phyloP scores from a whole-genome alignment of 2,113 vertebrate species.

The Isurus oxyrinchus region DNA sequence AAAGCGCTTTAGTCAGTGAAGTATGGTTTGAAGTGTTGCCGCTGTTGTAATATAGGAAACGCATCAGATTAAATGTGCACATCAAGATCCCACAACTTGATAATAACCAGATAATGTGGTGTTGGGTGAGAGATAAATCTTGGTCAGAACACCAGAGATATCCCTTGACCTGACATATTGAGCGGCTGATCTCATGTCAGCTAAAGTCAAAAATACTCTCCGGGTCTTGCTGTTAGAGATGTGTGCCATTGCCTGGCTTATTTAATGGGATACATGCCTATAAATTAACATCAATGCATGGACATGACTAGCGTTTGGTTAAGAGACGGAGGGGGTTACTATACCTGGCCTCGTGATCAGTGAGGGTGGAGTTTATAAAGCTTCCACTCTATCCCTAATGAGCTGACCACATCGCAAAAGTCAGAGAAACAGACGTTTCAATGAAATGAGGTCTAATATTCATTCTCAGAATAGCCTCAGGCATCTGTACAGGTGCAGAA shows the following conservation, averaged over 20 bases:
- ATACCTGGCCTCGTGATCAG: background rate
- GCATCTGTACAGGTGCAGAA: background rate
- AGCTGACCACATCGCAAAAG: background rate
- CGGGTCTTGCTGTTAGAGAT: background rate
- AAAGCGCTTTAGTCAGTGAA: background rate
- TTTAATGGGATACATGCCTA: background rate
- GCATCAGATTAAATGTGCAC: background rate
- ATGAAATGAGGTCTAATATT: background rate
- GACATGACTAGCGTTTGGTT: background rate
- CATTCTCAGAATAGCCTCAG: background rate
- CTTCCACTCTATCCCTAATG: background rate
- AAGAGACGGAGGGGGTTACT: background rate
- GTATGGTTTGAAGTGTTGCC: background rate
- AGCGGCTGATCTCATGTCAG: background rate
- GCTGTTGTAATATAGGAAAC: background rate
- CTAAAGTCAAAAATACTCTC: background rate
- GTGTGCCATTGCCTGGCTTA: background rate
- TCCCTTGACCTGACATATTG: background rate
- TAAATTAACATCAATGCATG: background rate
- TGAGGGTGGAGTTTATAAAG: background rate
- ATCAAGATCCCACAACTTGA: background rate
- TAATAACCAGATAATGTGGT: background rate
- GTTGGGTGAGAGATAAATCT: background rate
- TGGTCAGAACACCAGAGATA: background rate
- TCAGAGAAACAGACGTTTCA: background rate